Percentiles rank a stretch among this genome's conserved stretches.
phyloP scores from a whole-genome alignment of 37 sponge, comb jelly and placozoan genomes.

The Spongia lamella region DNA sequence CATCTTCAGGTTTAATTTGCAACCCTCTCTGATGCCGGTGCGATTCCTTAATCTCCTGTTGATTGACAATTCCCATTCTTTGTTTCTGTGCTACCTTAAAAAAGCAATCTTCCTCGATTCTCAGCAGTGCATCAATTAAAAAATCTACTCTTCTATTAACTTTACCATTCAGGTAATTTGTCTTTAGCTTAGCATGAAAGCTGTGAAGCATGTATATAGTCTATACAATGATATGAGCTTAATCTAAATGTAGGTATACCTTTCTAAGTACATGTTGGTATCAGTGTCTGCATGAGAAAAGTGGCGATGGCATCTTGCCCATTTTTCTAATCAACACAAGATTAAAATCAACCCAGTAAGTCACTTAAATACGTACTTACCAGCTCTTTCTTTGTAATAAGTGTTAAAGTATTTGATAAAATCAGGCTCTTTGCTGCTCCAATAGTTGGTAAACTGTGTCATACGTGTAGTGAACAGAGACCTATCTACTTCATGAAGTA shows the following conservation, averaged over 20 bases:
- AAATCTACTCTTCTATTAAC: conserved; percentile 38
- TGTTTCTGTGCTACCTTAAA: conserved; percentile 11
- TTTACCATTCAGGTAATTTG: conserved; percentile 38
- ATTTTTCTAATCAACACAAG: conserved; percentile 20
- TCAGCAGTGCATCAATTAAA: conserved; percentile 25
- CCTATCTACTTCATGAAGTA: no score
- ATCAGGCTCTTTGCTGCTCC: background rate
- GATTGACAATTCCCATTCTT: background rate
- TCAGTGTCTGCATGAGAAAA: conserved; percentile 32
- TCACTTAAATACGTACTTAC: background rate
- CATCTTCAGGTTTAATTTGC: conserved; percentile 15
- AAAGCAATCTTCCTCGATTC: conserved; percentile 28
- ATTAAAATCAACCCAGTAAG: no score
- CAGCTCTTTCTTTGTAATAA: conserved; percentile 17
- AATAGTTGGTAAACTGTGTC: background rate
- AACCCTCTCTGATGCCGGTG: conserved; percentile 16
- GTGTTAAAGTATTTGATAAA: conserved; percentile 1
- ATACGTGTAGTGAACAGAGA: background rate
- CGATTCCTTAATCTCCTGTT: conserved; percentile 1
- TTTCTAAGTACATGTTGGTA: conserved; percentile 30
- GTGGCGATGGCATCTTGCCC: conserved; percentile 34
- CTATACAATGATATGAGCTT: background rate
- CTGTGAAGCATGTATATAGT: conserved; percentile 1
- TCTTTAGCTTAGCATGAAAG: conserved; percentile 46
- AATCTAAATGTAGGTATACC: background rate